Percentiles rank a stretch among this genome's conserved stretches.
These are phyloP conservation scores for Mirza zaza DNA, from an alignment of 2,113 vertebrate genomes.

Conservation along the genomic window DNA sequence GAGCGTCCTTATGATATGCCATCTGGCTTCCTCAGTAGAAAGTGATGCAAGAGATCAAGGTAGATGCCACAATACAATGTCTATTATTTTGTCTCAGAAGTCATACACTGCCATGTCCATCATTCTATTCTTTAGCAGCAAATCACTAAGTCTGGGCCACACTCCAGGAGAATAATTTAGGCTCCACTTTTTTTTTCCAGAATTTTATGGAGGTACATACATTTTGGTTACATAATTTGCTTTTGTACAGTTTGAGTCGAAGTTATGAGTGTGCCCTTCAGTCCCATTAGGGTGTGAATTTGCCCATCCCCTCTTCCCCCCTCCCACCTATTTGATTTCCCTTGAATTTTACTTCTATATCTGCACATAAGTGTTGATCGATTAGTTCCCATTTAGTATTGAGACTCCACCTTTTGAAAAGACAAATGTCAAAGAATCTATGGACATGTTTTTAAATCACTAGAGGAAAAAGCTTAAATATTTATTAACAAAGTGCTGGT, in stretches of 20 bases:
- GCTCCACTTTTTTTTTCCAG: neutral
- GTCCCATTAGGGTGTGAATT: too few species aligned
- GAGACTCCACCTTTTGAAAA: neutral
- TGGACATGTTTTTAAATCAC: neutral
- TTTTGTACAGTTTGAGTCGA: too few species aligned
- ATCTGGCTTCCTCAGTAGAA: neutral
- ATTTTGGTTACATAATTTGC: too few species aligned
- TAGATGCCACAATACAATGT: neutral
- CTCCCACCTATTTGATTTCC: too few species aligned
- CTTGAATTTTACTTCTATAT: too few species aligned
- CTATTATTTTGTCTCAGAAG: neutral
- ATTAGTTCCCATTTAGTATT: too few species aligned
- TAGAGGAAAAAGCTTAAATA: neutral
- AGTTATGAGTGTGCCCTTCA: too few species aligned
- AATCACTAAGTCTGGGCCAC: neutral
- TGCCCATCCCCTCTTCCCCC: too few species aligned
- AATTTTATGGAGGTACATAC: too few species aligned
- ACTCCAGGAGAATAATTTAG: neutral
- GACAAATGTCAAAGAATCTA: neutral
- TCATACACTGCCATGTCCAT: neutral
- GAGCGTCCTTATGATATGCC: neutral
- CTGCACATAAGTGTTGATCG: too few species aligned
- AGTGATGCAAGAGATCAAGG: neutral
- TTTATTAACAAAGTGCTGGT: neutral
- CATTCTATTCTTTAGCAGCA: neutral